These are phyloP conservation scores for Thermophis baileyi DNA, from an alignment of 2,113 vertebrate species.

Conservation along the genomic window DNA sequence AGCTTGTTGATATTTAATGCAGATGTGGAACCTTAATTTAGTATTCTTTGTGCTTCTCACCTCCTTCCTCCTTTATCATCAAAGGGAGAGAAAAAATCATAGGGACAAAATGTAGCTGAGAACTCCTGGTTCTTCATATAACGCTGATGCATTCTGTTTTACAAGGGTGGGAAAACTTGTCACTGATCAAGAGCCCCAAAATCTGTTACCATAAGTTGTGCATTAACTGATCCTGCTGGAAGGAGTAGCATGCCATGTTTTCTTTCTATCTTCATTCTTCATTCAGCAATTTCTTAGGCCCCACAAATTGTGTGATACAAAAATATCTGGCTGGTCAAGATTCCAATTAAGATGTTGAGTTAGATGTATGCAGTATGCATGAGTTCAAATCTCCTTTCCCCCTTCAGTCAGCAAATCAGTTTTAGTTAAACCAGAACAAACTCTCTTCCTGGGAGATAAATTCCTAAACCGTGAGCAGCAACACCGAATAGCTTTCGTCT, in stretches of 20 bases:
- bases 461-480: neutral
- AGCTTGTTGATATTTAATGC: neutral
- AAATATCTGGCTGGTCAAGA: neutral
- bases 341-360: neutral
- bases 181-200: neutral
- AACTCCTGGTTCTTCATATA: neutral
- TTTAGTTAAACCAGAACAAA: neutral
- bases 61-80: neutral
- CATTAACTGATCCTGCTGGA: neutral
- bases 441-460: neutral
- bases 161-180: neutral
- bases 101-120: neutral
- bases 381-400: neutral
- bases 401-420: neutral
- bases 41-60: neutral
- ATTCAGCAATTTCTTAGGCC: neutral
- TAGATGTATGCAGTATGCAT: neutral
- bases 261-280: neutral
- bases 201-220: neutral
- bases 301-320: neutral
- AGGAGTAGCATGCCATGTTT: neutral
- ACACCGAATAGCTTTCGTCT: neutral
- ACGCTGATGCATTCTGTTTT: neutral
- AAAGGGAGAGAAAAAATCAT: neutral
- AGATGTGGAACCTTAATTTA: neutral